Base-by-base conservation (phyloP, 2,888 invertebrate genomes). In the Hyles lineata region DNA sequence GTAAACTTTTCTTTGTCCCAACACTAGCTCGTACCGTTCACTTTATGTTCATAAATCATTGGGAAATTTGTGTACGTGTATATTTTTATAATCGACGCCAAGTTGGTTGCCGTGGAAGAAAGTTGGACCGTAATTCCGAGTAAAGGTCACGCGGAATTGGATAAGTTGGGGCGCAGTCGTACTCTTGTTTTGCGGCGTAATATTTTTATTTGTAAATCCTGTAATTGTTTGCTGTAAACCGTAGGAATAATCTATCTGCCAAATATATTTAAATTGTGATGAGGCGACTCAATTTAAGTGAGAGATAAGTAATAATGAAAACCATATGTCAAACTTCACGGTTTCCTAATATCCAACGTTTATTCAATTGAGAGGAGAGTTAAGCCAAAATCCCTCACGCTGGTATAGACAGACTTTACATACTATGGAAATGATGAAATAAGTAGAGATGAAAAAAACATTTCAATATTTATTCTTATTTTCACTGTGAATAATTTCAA, bases 1-100 rank as follows among this genome's bases (percentile, higher is more conserved):
- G 23, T 23, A 67, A 67, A 67, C 43, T 67, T 67, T 67, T 67
- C 67, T 67, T 50, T 50, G 67, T 63, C 67, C 67, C 67, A 67
- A 50, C 67, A 67, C 67, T 67, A 23, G 35, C 63, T 35, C 35
- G 67, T 50, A 50, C 67, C 23, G 21, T 67, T 50, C 67, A 67
- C 17, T 67, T 23, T 50, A 43, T 43, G 35, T 63, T 67, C 67
- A 67, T 67, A 67, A 67, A 67, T 67, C 67, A 50, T 15, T 50
- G 67, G 43, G 5, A 67, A 50, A 67, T 23, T 50, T 50, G 17
- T 50, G 23, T 50, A 50, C 67, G 23, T 67, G 67, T 67, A 67
- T 50, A 67, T 23, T 67, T 67, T 67, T 67, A 67, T 67, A 50
- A 67, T 23, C 23, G 23, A 17, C 43, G 23, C 21, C 3, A 35